These are phyloP conservation scores for Heterohyrax brucei DNA, from an alignment of 2,797 vertebrate species.

Conservation along the genomic window DNA sequence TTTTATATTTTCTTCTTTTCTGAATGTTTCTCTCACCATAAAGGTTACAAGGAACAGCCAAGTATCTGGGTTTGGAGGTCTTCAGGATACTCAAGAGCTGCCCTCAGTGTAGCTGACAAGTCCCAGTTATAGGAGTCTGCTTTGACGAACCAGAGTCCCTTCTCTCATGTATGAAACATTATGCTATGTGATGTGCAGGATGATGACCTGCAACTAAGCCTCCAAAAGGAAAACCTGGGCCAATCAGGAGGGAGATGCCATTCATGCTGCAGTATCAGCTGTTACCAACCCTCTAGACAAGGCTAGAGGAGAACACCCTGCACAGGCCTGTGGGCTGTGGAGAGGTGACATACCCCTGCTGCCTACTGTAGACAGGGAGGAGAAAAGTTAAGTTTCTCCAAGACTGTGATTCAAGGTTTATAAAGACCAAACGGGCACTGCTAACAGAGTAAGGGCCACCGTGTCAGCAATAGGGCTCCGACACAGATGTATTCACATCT, in stretches of 20 bases:
- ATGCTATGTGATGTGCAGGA: too few species aligned
- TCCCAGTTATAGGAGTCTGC: background rate
- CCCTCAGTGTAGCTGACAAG: background rate
- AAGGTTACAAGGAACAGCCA: background rate
- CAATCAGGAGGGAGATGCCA: background rate
- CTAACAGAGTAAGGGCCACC: background rate
- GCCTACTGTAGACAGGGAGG: too few species aligned
- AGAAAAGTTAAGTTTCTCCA: background rate
- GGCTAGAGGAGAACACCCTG: background rate
- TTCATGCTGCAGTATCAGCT: background rate
- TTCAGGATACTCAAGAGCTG: background rate
- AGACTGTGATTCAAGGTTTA: background rate
- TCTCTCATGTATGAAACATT: background rate
- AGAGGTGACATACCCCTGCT: background rate
- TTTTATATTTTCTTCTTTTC: background rate
- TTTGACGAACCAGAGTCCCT: background rate
- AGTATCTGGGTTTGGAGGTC: background rate
- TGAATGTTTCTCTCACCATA: background rate
- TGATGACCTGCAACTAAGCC: background rate
- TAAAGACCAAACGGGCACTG: background rate
- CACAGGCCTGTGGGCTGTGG: rapidly evolving
- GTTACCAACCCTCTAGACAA: background rate
- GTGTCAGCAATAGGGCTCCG: too few species aligned
- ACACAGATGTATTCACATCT: too few species aligned
- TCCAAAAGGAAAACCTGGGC: background rate